phyloP scores from a whole-genome alignment of 2,797 vertebrate species.

The Onychomys arenicola region DNA sequence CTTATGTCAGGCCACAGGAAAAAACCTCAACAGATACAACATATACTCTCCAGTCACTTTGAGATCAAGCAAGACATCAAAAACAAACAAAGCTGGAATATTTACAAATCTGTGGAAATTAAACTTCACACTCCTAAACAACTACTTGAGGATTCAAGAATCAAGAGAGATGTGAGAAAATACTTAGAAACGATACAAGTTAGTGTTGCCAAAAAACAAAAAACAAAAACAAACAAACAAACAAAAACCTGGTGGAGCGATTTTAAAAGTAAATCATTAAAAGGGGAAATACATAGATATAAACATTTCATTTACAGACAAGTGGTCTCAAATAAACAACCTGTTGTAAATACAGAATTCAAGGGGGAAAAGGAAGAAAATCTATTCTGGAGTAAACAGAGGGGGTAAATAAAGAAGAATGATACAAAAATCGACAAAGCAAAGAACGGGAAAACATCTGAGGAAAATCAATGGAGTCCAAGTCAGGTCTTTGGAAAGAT shows the following conservation, averaged over 20 bases:
- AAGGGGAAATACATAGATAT: background rate
- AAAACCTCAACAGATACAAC: background rate
- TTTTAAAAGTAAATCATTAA: background rate
- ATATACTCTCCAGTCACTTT: background rate
- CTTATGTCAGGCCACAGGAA: background rate
- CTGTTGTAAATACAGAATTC: background rate
- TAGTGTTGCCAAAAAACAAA: background rate
- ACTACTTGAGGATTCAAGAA: background rate
- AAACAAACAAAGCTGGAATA: background rate
- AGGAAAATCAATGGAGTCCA: background rate
- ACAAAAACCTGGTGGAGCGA: no score
- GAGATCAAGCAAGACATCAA: background rate
- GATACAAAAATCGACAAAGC: background rate
- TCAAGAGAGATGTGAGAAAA: background rate
- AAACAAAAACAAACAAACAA: no score
- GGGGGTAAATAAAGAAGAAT: background rate
- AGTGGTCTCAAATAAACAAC: background rate
- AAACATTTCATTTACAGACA: background rate
- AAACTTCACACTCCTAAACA: background rate
- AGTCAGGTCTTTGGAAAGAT: background rate
- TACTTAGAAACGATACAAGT: background rate
- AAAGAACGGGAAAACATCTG: background rate
- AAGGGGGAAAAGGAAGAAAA: background rate
- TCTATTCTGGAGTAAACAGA: background rate
- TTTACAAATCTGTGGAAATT: background rate